Percentiles rank a stretch among this genome's conserved stretches.
phyloP scores from a whole-genome alignment of 1,140 invertebrate genomes.

The Chlorops oryzae region DNA sequence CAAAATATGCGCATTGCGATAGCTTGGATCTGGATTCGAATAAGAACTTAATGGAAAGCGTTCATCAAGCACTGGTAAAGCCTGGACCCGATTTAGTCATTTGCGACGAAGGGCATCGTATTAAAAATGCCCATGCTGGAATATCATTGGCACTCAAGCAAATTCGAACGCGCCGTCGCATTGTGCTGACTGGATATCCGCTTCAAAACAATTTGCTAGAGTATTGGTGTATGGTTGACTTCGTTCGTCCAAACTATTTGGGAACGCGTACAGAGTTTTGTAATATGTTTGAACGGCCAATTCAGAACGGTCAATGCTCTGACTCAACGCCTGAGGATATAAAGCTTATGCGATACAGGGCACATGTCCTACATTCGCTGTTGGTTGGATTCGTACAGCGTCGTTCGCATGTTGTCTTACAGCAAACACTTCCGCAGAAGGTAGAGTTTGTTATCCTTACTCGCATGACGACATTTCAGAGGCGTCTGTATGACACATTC shows the following conservation, averaged over 20 bases:
- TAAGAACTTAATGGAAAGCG: constrained; percentile 76
- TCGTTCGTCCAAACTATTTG: constrained; percentile 87
- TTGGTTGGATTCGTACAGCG: constrained; percentile 90
- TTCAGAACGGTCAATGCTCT: constrained; percentile 90
- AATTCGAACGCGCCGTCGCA: constrained; percentile 80
- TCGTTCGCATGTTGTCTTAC: constrained; percentile 80
- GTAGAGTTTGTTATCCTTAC: constrained; percentile 88
- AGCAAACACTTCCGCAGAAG: constrained; percentile 79
- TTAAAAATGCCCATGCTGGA: constrained; percentile 91
- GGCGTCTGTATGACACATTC: constrained; percentile 81
- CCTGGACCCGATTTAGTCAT: constrained; percentile 93
- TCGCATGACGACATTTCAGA: constrained; percentile 80
- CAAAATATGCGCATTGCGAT: constrained; percentile 52
- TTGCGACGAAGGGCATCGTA: constrained; percentile 94
- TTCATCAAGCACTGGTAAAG: constrained; percentile 78
- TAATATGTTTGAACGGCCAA: constrained; percentile 93
- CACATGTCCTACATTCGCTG: constrained; percentile 83
- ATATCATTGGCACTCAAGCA: constrained; percentile 88
- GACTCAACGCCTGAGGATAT: constrained; percentile 88
- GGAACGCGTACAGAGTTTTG: constrained; percentile 90
- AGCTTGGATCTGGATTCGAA: constrained; percentile 64
- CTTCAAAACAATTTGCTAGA: constrained; percentile 94
- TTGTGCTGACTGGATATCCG: constrained; percentile 92
- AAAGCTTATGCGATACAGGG: constrained; percentile 80
- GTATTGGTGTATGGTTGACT: constrained; percentile 97